phyloP scores from a whole-genome alignment of 2,888 invertebrate species.

The Phyllotreta striolata region DNA sequence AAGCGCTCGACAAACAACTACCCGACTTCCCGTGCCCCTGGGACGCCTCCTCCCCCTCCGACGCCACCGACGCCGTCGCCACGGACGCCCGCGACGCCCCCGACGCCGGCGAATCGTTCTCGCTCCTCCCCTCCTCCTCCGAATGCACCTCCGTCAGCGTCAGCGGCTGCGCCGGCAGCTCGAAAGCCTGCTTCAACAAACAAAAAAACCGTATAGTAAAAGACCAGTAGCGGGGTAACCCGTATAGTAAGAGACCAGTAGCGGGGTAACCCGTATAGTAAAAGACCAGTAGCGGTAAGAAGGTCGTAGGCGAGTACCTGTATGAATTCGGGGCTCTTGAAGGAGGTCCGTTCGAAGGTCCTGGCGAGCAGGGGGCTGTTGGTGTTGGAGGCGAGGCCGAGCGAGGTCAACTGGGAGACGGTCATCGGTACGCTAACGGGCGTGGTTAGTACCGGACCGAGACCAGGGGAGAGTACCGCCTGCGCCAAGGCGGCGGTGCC shows the following conservation, averaged over 20 bases:
- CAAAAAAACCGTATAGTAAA: too few species aligned
- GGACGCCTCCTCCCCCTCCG: conserved; percentile 37
- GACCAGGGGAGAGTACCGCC: conserved; percentile 74
- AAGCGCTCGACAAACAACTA: conserved; percentile 33
- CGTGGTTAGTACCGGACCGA: conserved; percentile 62
- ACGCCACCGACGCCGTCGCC: conserved; percentile 36
- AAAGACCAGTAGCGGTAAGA: too few species aligned
- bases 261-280: too few species aligned
- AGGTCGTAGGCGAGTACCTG: conserved; percentile 45
- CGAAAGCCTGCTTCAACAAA: conserved; percentile 49
- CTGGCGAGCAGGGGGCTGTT: conserved; percentile 61
- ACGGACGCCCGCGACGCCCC: conserved; percentile 57
- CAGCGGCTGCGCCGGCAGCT: conserved; percentile 45
- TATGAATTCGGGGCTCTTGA: conserved; percentile 48
- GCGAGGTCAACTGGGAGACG: conserved; percentile 68
- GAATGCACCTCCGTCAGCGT: conserved; percentile 50
- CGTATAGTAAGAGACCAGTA: too few species aligned
- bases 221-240: too few species aligned
- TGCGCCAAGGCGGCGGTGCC: conserved; percentile 81
- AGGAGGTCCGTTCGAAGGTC: conserved; percentile 44
- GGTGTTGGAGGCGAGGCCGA: conserved; percentile 62
- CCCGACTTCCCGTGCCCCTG: conserved; percentile 36
- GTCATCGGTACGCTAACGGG: conserved; percentile 68
- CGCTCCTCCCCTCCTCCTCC: conserved; percentile 52
- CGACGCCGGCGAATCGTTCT: conserved; percentile 57